Evolutionary conservation across 2,888 invertebrate genomes (phyloP).

Genomic region (Myopa testacea): DNA sequence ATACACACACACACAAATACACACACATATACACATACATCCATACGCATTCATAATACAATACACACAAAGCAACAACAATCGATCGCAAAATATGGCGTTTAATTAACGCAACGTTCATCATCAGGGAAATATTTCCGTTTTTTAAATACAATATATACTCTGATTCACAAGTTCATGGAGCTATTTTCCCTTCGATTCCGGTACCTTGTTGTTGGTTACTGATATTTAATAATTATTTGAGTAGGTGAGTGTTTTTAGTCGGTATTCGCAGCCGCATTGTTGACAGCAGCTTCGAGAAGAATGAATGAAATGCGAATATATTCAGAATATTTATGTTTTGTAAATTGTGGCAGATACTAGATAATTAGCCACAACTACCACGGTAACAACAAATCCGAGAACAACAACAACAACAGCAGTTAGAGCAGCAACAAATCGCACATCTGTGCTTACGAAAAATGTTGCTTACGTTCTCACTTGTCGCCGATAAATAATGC

Average conservation of each 20-base stretch:
- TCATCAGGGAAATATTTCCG: background rate
- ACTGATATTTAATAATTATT: background rate
- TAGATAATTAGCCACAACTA: too few relatives aligned
- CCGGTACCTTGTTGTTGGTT: background rate
- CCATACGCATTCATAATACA: too few relatives aligned
- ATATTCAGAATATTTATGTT: slow-evolving; percentile 2
- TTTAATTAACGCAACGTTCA: background rate
- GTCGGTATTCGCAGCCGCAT: background rate
- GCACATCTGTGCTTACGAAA: background rate
- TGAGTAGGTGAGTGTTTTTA: background rate
- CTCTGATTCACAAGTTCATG: background rate
- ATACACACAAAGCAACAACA: background rate
- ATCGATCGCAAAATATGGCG: background rate
- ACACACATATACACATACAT: too few relatives aligned
- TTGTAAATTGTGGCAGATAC: too few relatives aligned
- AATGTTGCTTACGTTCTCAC: background rate
- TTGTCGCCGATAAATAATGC: slow-evolving; percentile 12
- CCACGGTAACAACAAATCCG: too few relatives aligned
- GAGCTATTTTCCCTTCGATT: background rate
- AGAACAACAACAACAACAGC: background rate
- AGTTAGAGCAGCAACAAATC: background rate
- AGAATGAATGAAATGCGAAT: background rate
- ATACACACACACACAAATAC: too few relatives aligned
- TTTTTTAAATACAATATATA: background rate
- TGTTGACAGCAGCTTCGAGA: background rate